phyloP scores from a whole-genome alignment of 2,797 vertebrate genomes.

The Echeneis naucrates region DNA sequence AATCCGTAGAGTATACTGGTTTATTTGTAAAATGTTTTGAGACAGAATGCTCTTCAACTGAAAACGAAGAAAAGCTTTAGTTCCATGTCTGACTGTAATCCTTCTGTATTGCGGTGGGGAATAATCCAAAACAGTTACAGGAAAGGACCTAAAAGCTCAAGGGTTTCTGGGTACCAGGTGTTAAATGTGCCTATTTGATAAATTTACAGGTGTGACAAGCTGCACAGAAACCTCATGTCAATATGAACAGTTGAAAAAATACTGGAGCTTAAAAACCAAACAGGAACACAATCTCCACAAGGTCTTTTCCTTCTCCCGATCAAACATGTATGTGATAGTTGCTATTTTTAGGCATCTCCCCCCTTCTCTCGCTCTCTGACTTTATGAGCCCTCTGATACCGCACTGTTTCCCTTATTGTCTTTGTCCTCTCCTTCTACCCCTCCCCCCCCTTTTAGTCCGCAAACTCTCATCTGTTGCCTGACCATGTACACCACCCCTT shows the following conservation, averaged over 20 bases:
- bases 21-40: background rate
- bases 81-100: background rate
- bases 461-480: constrained; percentile 15
- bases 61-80: background rate
- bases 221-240: too few species aligned
- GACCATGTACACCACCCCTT: constrained; percentile 15
- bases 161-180: background rate
- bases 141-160: background rate
- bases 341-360: constrained; percentile 79
- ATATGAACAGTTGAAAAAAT: too few species aligned
- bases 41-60: background rate
- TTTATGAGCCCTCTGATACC: constrained; percentile 22
- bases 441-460: constrained; percentile 27
- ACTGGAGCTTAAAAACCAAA: constrained; percentile 41
- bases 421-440: constrained; percentile 1
- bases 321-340: constrained; percentile 79
- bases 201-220: background rate
- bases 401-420: constrained; percentile 17
- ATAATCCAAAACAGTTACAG: too few species aligned
- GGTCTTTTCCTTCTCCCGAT: constrained; percentile 79
- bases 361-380: constrained; percentile 26
- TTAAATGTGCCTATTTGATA: background rate
- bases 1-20: background rate
- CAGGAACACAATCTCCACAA: constrained; percentile 68
- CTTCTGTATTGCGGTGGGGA: too few species aligned